A percentile compares a stretch with the other conserved stretches of the same genome.
Conservation (phyloP, 2,113 vertebrate species). For the Cinclus cinclus region DNA sequence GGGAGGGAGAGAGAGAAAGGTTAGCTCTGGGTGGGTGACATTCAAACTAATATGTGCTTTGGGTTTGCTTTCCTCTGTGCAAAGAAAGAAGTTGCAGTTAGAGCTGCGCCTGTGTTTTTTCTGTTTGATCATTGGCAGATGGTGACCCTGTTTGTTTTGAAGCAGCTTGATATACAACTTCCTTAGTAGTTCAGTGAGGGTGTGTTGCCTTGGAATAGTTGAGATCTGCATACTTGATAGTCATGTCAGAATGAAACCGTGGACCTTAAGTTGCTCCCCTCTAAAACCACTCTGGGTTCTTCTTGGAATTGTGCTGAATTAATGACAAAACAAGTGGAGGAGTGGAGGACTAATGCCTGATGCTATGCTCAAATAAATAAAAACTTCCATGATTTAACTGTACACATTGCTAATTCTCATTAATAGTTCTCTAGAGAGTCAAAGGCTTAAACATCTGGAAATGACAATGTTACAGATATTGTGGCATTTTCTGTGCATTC, state of each 20-base stretch:
- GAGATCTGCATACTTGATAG: neutral
- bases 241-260: neutral
- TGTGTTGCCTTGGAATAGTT: neutral
- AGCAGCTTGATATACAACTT: neutral
- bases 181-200: neutral
- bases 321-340: neutral
- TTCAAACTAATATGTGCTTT: neutral
- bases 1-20: neutral
- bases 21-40: neutral
- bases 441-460: neutral
- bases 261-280: neutral
- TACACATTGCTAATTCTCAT: neutral
- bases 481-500: neutral
- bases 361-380: neutral
- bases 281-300: neutral
- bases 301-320: neutral
- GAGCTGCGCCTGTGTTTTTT: neutral
- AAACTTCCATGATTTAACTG: neutral
- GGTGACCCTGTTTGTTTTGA: conserved; percentile 4
- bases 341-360: neutral
- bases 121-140: conserved; percentile 41
- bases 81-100: neutral
- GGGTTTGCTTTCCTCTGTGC: conserved; percentile 5
- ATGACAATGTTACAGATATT: neutral
- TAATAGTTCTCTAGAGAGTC: neutral